phyloP scores from a whole-genome alignment of 2,888 invertebrate genomes.

The Ganaspis brasiliensis region DNA sequence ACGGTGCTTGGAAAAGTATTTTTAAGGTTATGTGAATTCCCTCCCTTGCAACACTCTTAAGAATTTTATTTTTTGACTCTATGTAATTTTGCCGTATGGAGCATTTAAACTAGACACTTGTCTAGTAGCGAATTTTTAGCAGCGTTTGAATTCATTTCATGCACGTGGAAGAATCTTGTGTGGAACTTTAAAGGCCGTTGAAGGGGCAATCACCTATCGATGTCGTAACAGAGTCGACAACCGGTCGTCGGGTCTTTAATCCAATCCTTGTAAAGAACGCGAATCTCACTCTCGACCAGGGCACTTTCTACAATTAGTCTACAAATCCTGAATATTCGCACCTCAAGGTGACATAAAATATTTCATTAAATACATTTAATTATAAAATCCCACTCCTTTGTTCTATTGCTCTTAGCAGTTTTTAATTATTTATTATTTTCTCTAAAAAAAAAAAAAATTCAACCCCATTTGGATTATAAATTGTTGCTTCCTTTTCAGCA shows the following conservation, averaged over 20 bases:
- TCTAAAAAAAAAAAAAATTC: background rate
- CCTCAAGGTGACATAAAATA: background rate
- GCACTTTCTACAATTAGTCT: constrained; percentile 11
- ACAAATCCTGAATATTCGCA: background rate
- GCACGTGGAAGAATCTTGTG: background rate
- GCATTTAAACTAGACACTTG: too few species aligned
- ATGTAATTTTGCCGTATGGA: too few species aligned
- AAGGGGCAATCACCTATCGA: constrained; percentile 15
- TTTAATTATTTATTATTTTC: background rate
- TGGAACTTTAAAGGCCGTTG: constrained; percentile 35
- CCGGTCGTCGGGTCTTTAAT: constrained; percentile 21
- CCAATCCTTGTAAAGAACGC: background rate
- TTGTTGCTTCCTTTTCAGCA: background rate
- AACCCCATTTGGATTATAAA: background rate
- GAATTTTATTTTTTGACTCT: too few species aligned
- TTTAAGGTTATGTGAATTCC: too few species aligned
- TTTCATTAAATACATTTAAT: too few species aligned
- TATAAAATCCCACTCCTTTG: background rate
- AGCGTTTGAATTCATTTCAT: background rate
- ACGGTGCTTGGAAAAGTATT: too few species aligned
- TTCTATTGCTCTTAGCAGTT: background rate
- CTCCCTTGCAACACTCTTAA: too few species aligned
- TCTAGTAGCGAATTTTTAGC: background rate
- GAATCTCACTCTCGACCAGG: constrained; percentile 1
- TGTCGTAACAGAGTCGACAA: constrained; percentile 31